Base-by-base conservation (phyloP, 2,888 invertebrate species). In the Eupithecia vulgata region DNA sequence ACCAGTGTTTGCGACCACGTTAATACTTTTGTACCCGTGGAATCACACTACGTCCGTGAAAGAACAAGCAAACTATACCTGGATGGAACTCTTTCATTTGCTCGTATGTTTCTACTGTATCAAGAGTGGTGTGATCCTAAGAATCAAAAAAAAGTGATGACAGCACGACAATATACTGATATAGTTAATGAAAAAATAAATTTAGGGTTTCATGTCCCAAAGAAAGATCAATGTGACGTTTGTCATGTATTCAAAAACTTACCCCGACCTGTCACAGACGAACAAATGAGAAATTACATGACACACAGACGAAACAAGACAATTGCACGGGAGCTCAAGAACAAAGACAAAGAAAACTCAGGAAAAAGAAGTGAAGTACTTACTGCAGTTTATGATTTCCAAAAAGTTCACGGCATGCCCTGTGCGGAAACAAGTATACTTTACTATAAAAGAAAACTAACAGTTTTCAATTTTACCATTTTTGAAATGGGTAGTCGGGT, bases 21-120 rank as follows among this genome's bases (percentile, higher is more conserved):
- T 13, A 73, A 74, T 40, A 68, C 62, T 17, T 76, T 76, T 67
- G 25, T 35, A 45, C 73, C 72, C 61, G 72, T 76, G 68, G 74
- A 72, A 48, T 75, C 75, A n/a, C 76, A 78, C 72, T 78, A 73
- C 73, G 59, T 67, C 62, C 73, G 75, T 52, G 62, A 66, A 75
- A 52, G 62, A 21, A 68, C 70, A 25, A 75, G 71, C 65, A 78
- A 73, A 74, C 42, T 75, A 42, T 74, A 78, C 67, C 66, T 76
- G 62, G 75, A 76, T 72, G 74, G 73, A 35, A 73, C 57, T 66
- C 67, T 76, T 52, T 74, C 48, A 65, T 66, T 75, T 57, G 59
- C 74, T 70, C 40, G 68, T 62, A 74, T 76, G 71, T 78, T 78
- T 67, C 13, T 71, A 34, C 40, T 76, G 61, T 75, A 76, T 57